Conservation (phyloP, 2,888 invertebrate species). For the Cremastobaeus sp. region DNA sequence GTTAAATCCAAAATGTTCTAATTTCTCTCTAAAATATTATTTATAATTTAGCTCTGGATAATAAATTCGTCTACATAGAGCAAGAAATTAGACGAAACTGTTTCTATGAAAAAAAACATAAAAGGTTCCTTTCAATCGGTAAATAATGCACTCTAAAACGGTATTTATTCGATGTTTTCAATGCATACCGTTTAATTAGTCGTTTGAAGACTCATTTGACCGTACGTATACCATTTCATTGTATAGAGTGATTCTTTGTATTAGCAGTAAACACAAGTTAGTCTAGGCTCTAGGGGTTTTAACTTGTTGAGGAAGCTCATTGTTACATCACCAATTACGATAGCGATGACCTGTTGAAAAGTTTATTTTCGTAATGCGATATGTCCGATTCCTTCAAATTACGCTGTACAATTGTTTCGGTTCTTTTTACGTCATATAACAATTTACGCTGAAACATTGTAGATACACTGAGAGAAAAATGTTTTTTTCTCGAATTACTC, state of each 20-base stretch:
- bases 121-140: no score
- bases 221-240: conserved; percentile 24
- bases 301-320: conserved; percentile 17
- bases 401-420: conserved; percentile 18
- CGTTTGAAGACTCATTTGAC: no score
- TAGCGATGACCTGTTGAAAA: conserved; percentile 32
- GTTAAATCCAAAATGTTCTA: no score
- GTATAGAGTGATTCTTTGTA: conserved; percentile 26
- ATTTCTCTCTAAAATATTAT: no score
- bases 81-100: no score
- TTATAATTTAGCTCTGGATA: no score
- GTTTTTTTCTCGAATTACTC: no score
- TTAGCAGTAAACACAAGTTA: conserved; percentile 23
- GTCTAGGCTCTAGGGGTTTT: conserved; percentile 11
- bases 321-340: conserved; percentile 31
- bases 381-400: neutral
- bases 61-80: no score
- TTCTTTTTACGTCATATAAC: conserved; percentile 14
- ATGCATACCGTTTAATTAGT: no score
- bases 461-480: neutral
- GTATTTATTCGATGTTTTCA: no score
- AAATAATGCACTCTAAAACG: no score
- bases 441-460: neutral
- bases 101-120: no score
- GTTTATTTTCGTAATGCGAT: conserved; percentile 25